Conservation (phyloP, 2,888 invertebrate species). For the Eupithecia pulchellata region DNA sequence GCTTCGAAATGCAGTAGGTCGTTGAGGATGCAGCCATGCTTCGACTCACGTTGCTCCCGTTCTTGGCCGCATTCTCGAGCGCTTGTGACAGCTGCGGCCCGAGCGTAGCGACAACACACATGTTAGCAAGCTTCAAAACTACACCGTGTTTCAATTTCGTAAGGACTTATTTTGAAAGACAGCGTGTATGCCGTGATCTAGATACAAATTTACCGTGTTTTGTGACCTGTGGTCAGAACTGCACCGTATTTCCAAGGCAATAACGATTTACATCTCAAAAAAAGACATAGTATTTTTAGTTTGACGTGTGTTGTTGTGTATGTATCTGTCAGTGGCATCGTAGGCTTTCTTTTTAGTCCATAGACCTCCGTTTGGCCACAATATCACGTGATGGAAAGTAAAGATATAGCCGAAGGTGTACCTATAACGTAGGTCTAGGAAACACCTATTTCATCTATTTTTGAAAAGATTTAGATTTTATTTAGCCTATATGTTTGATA, state of each 20-base stretch:
- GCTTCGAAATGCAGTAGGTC: constrained; percentile 10
- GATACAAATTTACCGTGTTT: not conserved
- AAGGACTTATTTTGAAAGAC: constrained; percentile 17
- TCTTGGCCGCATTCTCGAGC: constrained; percentile 89
- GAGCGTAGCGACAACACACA: constrained; percentile 78
- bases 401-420: too few species aligned
- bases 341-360: too few species aligned
- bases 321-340: not conserved
- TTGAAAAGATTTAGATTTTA: too few species aligned
- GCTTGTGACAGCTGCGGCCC: constrained; percentile 85
- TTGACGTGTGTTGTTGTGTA: not conserved
- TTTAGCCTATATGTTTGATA: not conserved
- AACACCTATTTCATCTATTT: too few species aligned
- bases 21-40: constrained; percentile 65
- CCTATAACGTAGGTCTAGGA: too few species aligned
- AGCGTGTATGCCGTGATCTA: constrained; percentile 12
- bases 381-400: too few species aligned
- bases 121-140: constrained; percentile 75
- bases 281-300: not conserved
- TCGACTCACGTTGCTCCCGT: constrained; percentile 87
- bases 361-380: too few species aligned
- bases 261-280: not conserved
- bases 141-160: constrained; percentile 41
- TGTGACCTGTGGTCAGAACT: constrained; percentile 40
- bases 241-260: constrained; percentile 40